Percentiles rank a stretch among this genome's conserved stretches.
Evolutionary conservation across 2,113 vertebrate species (phyloP).

Genomic region (Nyctibius bracteatus): DNA sequence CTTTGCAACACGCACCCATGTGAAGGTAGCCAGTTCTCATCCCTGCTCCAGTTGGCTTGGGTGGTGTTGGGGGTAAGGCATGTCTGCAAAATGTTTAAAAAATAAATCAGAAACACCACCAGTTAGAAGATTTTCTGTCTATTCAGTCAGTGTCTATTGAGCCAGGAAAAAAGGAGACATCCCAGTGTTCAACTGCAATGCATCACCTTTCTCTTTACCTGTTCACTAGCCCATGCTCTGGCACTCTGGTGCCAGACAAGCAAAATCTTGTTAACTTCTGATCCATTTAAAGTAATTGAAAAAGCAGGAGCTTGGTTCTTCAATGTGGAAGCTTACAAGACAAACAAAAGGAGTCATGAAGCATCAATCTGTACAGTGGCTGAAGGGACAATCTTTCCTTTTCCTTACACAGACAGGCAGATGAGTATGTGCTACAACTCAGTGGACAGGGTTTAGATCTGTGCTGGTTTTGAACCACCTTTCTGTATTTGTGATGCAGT

Average conservation of each 20-base stretch:
- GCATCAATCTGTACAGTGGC: not conserved
- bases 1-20: conserved; percentile 93
- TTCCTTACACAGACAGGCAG: not conserved
- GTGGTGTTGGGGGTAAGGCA: not conserved
- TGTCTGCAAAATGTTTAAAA: not conserved
- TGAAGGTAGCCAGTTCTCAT: conserved; percentile 77
- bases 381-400: not conserved
- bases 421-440: not conserved
- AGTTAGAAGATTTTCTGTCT: not conserved
- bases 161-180: not conserved
- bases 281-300: not conserved
- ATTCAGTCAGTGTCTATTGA: not conserved
- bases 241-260: not conserved
- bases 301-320: not conserved
- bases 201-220: not conserved
- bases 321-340: not conserved
- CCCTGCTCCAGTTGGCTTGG: not conserved
- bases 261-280: not conserved
- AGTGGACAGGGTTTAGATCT: not conserved
- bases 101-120: not conserved
- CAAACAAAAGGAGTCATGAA: not conserved
- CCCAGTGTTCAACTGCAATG: not conserved
- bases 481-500: not conserved
- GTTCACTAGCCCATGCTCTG: not conserved
- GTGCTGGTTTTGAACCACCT: not conserved